phyloP scores from a whole-genome alignment of 2,888 invertebrate species.

The Netelia melanura region DNA sequence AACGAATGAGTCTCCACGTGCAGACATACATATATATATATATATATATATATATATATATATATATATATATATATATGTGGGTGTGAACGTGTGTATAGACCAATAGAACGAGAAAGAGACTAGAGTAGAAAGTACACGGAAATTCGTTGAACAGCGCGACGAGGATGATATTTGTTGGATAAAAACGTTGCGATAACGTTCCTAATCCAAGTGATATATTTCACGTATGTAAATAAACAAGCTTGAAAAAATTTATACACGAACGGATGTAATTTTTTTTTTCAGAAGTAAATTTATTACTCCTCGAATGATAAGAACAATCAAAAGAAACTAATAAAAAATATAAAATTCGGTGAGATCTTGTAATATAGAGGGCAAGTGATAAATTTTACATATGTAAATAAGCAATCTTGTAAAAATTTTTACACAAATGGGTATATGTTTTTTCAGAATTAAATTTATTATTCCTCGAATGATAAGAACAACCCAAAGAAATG shows the following conservation, averaged over 20 bases:
- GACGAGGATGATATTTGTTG: constrained; percentile 24
- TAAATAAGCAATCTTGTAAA: no score
- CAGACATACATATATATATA: no score
- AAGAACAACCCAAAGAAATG: no score
- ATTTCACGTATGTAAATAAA: neutral
- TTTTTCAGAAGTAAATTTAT: neutral
- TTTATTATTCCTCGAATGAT: no score
- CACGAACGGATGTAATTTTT: neutral
- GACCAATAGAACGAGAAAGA: constrained; percentile 63
- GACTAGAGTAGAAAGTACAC: constrained; percentile 62
- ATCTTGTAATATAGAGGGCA: constrained; percentile 14
- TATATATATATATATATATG: no score
- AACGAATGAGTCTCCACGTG: no score
- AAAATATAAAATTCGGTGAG: constrained; percentile 1
- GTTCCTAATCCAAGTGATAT: constrained; percentile 9
- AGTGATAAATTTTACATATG: neutral
- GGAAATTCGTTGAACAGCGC: constrained; percentile 47
- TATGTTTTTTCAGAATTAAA: no score
- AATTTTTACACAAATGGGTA: no score
- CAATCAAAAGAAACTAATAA: neutral
- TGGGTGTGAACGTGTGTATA: neutral
- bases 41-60: no score
- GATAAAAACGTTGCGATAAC: constrained; percentile 4
- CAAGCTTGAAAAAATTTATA: neutral
- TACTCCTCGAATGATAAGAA: constrained; percentile 7